Evolutionary conservation across 1,140 invertebrate species (phyloP), one percentile per base, ranked within the genome.

Genomic region (Drosophila dunni): DNA sequence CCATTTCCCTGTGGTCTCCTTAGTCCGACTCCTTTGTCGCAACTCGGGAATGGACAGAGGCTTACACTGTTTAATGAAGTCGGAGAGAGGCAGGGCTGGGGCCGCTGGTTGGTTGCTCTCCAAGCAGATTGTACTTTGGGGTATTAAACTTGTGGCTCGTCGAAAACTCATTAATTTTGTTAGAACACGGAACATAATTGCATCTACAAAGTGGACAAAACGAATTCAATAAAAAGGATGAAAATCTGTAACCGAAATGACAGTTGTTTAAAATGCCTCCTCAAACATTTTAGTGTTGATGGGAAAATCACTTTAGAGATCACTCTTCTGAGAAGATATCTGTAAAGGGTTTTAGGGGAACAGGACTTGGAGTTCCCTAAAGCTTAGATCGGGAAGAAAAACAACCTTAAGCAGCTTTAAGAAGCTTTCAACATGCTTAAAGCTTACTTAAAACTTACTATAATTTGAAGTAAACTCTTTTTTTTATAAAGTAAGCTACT

Each of bases 131-230:
- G 33, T 36, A 42, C 11, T 53, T 5, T 15, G 44, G 2, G n/a
- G 40, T 42, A 42, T 6, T 1, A 17, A 44, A 33, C 7, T 17
- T 24, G 50, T n/a, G 29, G 2, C 29, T 29, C 56, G 10, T n/a
- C 46, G 11, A 40, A 11, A 66, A 63, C 17, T 73, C 64, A 66
- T 81, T 0, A 81, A 81, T 78, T 81, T 81, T 69, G 44, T 48
- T 17, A 78, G 38, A 11, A 10, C 38, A 7, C 68, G 54, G 3
- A 67, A 42, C 79, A 81, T 81, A 48, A 40, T 44, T 8, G 15
- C 6, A 40, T 24, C 33, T 13, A 58, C 7, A 48, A 33, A 68
- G 20, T 11, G 40, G 40, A 13, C 11, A 53, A 3, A 48, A 64
- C 36, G 10, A 29, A 40, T 11, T 40, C n/a, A 17, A n/a, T 51